phyloP scores from a whole-genome alignment of 2,888 invertebrate species.

The Notodonta ziczac region DNA sequence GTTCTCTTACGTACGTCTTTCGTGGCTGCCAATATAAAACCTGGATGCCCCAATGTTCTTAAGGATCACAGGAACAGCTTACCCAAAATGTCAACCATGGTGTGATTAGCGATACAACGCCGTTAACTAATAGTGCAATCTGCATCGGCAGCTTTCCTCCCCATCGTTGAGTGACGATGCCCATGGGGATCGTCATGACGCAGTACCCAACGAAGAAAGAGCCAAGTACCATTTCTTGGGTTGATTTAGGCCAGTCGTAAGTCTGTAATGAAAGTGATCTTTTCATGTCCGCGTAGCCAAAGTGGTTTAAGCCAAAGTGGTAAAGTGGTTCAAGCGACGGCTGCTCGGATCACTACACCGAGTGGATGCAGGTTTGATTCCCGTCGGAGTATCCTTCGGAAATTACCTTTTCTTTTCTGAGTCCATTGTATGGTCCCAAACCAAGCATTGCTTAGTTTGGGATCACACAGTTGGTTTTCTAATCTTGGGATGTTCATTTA shows the following conservation, averaged over 20 bases:
- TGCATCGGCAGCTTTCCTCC: constrained; percentile 85
- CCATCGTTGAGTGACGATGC: constrained; percentile 84
- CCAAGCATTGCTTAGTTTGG: too few relatives aligned
- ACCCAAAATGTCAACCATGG: constrained; percentile 62
- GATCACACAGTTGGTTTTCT: too few relatives aligned
- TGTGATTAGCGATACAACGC: constrained; percentile 48
- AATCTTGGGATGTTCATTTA: too few relatives aligned
- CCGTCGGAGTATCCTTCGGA: too few relatives aligned
- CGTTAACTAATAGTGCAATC: constrained; percentile 62
- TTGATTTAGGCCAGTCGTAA: constrained; percentile 63
- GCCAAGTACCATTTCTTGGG: constrained; percentile 66
- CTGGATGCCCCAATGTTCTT: too few relatives aligned
- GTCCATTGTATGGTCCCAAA: too few relatives aligned
- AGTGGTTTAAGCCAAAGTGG: too few relatives aligned
- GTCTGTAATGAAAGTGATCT: constrained; percentile 41
- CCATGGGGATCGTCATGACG: constrained; percentile 80
- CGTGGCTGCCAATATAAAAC: too few relatives aligned
- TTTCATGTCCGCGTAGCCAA: too few relatives aligned
- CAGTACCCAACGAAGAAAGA: constrained; percentile 83
- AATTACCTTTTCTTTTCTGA: too few relatives aligned
- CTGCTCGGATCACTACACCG: background rate
- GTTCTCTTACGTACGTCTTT: too few relatives aligned
- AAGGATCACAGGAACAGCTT: constrained; percentile 26
- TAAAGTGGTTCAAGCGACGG: too few relatives aligned
- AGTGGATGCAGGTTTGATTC: background rate